These are phyloP conservation scores for Plecotus auritus DNA, from an alignment of 2,113 vertebrate genomes.

Conservation along the genomic window DNA sequence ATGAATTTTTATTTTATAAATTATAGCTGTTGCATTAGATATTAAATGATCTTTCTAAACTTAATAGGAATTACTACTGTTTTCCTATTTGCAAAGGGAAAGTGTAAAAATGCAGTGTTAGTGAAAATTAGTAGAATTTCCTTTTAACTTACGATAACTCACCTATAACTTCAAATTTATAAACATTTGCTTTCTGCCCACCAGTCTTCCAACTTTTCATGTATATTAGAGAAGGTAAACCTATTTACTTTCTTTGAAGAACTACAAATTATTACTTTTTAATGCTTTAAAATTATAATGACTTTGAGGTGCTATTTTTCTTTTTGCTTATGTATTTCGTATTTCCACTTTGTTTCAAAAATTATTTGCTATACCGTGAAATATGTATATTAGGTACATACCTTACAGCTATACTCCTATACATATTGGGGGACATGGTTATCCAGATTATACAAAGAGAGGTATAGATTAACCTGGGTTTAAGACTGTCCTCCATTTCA, in stretches of 20 bases:
- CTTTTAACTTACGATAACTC: background rate
- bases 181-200: background rate
- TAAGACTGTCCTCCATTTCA: background rate
- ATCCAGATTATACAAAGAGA: background rate
- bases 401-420: background rate
- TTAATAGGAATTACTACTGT: background rate
- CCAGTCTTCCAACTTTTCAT: background rate
- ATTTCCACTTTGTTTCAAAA: background rate
- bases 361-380: background rate
- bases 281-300: constrained; percentile 14
- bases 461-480: background rate
- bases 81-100: background rate
- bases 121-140: constrained; percentile 26
- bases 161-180: background rate
- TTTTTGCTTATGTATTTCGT: constrained; percentile 19
- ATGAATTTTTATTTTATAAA: constrained; percentile 16
- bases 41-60: constrained; percentile 19
- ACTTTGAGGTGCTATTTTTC: background rate
- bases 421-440: background rate
- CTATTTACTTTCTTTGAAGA: background rate
- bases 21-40: background rate
- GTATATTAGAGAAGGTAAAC: background rate
- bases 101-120: background rate
- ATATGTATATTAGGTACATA: background rate
- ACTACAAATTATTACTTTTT: background rate